Conservation (phyloP, 2,888 invertebrate genomes). For the Acanthosepion lycidas region DNA sequence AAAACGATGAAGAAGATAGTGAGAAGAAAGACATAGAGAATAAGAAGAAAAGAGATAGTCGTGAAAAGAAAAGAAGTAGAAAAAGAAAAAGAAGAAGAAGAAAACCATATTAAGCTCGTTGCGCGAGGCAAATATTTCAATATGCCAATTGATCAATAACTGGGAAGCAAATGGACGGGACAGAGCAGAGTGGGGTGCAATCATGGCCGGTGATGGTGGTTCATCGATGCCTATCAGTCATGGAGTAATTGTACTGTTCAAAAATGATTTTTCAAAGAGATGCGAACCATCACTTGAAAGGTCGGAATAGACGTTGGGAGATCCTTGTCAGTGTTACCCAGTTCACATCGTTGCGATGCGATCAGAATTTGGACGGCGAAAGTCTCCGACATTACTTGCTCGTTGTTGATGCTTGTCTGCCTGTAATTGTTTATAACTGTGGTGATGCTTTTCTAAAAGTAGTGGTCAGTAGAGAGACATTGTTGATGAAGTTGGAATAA, state of each 20-base stretch:
- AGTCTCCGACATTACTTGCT: background rate
- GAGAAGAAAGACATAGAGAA: background rate
- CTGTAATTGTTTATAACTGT: too few species aligned
- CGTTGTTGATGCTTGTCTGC: too few species aligned
- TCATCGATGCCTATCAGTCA: constrained; percentile 16
- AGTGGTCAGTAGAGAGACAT: too few species aligned
- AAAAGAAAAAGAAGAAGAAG: background rate
- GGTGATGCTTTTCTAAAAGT: too few species aligned
- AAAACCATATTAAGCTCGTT: background rate
- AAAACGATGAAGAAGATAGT: too few species aligned
- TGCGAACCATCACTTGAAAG: constrained; percentile 11
- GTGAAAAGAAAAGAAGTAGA: rapidly evolving
- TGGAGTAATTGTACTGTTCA: constrained; percentile 11
- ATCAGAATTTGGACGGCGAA: background rate
- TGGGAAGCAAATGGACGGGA: background rate
- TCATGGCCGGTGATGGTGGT: background rate
- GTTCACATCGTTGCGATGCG: background rate
- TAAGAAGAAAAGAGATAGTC: background rate
- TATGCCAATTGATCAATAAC: constrained; percentile 33
- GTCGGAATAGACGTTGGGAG: constrained; percentile 4
- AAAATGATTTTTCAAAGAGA: constrained; percentile 33
- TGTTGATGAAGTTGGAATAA: too few species aligned
- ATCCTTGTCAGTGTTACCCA: background rate
- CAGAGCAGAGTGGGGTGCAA: background rate
- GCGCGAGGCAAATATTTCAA: background rate